Evolutionary conservation across 2,888 invertebrate species (phyloP).

Genomic region (Unio pictorum): DNA sequence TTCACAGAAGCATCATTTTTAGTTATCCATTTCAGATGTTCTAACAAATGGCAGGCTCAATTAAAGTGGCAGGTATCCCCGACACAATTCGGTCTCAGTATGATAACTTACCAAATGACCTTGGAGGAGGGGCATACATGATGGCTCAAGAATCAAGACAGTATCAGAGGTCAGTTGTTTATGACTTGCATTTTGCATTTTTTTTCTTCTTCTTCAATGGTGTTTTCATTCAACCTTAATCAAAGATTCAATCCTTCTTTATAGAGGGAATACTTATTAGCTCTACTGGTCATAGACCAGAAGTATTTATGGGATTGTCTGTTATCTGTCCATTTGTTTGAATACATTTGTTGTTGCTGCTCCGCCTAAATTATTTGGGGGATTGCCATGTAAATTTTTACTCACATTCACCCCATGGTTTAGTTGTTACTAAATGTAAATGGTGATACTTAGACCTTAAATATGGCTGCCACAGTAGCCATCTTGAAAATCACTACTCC

Average conservation of each 20-base stretch:
- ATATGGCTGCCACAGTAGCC: too few relatives aligned
- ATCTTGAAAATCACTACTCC: too few relatives aligned
- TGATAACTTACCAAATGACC: conserved; percentile 12
- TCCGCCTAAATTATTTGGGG: too few relatives aligned
- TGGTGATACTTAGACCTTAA: too few relatives aligned
- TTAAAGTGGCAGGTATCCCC: conserved; percentile 21
- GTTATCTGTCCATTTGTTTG: too few relatives aligned
- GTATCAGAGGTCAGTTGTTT: conserved; percentile 27
- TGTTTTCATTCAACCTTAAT: background rate
- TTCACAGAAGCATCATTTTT: background rate
- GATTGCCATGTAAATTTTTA: too few relatives aligned
- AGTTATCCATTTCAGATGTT: conserved; percentile 8
- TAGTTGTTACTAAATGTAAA: too few relatives aligned
- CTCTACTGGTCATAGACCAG: too few relatives aligned
- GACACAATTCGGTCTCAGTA: conserved; percentile 22
- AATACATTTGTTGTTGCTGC: too few relatives aligned
- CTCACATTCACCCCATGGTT: too few relatives aligned
- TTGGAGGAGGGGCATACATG: conserved; percentile 18
- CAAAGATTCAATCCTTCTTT: background rate
- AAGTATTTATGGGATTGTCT: too few relatives aligned
- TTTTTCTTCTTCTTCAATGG: background rate
- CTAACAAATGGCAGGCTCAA: conserved; percentile 16
- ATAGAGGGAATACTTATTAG: conserved; percentile 1
- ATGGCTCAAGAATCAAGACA: conserved; percentile 30
- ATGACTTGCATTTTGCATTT: background rate